Evolutionary conservation across 2,888 invertebrate species (phyloP).

Genomic region (Seira musarum): DNA sequence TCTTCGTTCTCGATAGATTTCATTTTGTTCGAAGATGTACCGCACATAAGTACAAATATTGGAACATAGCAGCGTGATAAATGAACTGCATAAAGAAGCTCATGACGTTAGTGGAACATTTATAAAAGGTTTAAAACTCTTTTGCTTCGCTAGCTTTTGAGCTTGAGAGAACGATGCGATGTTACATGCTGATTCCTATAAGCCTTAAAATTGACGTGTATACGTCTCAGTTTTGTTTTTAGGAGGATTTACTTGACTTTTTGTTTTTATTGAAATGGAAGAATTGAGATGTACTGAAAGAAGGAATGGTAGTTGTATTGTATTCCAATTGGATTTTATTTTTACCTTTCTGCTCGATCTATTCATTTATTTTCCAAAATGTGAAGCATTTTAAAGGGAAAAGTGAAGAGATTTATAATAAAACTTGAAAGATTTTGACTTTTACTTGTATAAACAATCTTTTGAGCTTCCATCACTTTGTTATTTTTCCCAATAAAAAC

Average conservation of each 20-base stretch:
- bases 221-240: neutral
- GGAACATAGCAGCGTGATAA: constrained; percentile 1
- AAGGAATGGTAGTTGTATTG: too few relatives aligned
- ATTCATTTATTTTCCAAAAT: neutral
- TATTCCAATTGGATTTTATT: too few relatives aligned
- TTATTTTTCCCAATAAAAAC: constrained; percentile 1
- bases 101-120: neutral
- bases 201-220: constrained; percentile 3
- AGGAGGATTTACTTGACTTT: neutral
- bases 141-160: constrained; percentile 3
- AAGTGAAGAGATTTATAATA: constrained; percentile 29
- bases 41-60: too few relatives aligned
- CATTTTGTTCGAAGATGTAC: neutral
- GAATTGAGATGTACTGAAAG: too few relatives aligned
- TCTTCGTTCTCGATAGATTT: too few relatives aligned
- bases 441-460: constrained; percentile 61
- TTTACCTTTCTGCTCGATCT: too few relatives aligned
- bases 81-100: neutral
- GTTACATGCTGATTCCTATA: neutral
- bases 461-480: constrained; percentile 11
- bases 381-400: neutral
- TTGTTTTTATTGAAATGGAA: constrained; percentile 12
- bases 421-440: constrained; percentile 60
- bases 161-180: neutral
- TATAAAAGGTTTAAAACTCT: neutral